phyloP scores from a whole-genome alignment of 1,140 invertebrate species.

The Lordiphosa clarofinis region DNA sequence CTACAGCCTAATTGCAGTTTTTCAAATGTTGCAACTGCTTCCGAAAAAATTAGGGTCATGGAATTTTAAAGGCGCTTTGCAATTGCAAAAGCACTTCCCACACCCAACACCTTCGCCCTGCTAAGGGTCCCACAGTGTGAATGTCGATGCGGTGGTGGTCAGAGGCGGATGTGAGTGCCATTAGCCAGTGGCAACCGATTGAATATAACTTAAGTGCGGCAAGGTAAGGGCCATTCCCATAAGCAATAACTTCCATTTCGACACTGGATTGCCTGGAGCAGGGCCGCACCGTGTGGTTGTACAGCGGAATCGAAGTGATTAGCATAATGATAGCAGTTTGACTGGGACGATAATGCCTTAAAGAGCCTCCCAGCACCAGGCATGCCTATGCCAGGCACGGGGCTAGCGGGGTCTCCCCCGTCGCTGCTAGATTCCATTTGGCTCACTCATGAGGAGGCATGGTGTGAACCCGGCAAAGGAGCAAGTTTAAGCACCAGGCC shows the following conservation, averaged over 20 bases:
- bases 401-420: background rate
- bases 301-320: conserved; percentile 36
- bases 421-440: conserved; percentile 5
- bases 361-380: conserved; percentile 33
- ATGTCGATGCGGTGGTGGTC: background rate
- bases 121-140: too few species aligned
- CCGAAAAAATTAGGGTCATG: conserved; percentile 57
- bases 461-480: conserved; percentile 30
- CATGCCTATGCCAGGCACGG: conserved; percentile 10
- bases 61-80: conserved; percentile 42
- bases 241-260: background rate
- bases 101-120: too few species aligned
- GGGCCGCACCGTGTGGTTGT: too few species aligned
- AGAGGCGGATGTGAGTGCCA: conserved; percentile 9
- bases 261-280: background rate
- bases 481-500: conserved; percentile 35
- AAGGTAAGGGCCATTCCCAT: background rate
- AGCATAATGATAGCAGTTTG: conserved; percentile 40
- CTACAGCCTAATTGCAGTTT: conserved; percentile 54
- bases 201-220: conserved; percentile 1
- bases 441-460: background rate
- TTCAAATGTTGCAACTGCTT: conserved; percentile 55
- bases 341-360: conserved; percentile 42
- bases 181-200: conserved; percentile 4
- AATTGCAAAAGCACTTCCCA: conserved; percentile 11